phyloP scores from a whole-genome alignment of 1,140 invertebrate genomes.

The Thereuonema tuberculata region DNA sequence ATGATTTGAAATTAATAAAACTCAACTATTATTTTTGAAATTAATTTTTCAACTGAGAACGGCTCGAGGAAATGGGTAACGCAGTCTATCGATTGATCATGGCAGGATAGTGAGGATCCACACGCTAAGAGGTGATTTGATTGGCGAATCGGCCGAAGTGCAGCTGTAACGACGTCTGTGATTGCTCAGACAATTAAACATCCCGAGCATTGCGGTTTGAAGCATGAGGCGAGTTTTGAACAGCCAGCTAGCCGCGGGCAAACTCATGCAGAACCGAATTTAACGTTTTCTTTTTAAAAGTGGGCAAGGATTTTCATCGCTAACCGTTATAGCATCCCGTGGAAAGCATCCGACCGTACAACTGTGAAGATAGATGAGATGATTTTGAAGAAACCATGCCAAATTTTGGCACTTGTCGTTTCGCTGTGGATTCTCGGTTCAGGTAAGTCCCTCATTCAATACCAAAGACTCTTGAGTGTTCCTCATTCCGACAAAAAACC shows the following conservation, averaged over 20 bases:
- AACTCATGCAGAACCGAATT: conserved; percentile 2
- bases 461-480: conserved; percentile 6
- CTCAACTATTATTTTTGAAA: too few relatives aligned
- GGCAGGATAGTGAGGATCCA: too few relatives aligned
- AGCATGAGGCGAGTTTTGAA: neutral
- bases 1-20: too few relatives aligned
- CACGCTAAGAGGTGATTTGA: neutral
- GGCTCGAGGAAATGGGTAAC: too few relatives aligned
- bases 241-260: neutral
- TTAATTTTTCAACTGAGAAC: too few relatives aligned
- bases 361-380: conserved; percentile 15
- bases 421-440: conserved; percentile 13
- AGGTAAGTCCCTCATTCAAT: conserved; percentile 10
- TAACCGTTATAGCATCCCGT: neutral
- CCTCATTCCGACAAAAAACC: conserved; percentile 1
- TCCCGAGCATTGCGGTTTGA: neutral
- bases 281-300: neutral
- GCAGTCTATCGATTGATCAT: too few relatives aligned
- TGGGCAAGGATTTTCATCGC: neutral
- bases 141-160: neutral
- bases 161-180: neutral
- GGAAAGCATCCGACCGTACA: neutral
- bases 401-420: conserved; percentile 17
- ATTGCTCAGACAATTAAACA: neutral
- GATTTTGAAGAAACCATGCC: conserved; percentile 21